A percentile compares a stretch with the other conserved stretches of the same genome.
These are phyloP conservation scores for Tupaia tana DNA, from an alignment of 2,113 vertebrate genomes.

Conservation along the genomic window DNA sequence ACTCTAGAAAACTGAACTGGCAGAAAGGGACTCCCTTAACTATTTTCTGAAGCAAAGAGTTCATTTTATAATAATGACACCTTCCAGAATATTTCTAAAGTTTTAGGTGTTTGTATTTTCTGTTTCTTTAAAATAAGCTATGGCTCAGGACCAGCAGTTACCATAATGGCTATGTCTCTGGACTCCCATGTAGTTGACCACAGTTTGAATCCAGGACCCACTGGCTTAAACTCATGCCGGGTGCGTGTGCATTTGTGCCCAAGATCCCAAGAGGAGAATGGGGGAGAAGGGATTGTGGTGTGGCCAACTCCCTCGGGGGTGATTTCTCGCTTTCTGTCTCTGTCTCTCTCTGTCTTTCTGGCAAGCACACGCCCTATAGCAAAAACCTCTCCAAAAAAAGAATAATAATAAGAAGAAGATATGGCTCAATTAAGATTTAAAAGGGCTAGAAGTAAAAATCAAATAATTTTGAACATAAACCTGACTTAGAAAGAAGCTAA, in stretches of 20 bases:
- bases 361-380: no score
- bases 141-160: not conserved
- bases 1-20: not conserved
- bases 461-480: not conserved
- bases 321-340: no score
- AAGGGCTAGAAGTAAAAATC: not conserved
- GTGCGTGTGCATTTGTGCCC: no score
- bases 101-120: not conserved
- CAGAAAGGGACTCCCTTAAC: not conserved
- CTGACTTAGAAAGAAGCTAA: not conserved
- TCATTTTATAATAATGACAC: not conserved
- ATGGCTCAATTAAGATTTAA: not conserved
- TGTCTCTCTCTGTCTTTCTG: no score
- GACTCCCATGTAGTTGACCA: no score
- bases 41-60: not conserved
- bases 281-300: no score
- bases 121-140: slow-evolving; percentile 1
- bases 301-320: no score
- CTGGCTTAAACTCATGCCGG: no score
- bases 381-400: no score
- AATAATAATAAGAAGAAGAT: not conserved
- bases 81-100: not conserved
- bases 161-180: no score
- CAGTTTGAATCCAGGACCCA: no score
- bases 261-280: no score